These are phyloP conservation scores for Alectoris magna DNA, from an alignment of 2,797 vertebrate species.

Conservation along the genomic window DNA sequence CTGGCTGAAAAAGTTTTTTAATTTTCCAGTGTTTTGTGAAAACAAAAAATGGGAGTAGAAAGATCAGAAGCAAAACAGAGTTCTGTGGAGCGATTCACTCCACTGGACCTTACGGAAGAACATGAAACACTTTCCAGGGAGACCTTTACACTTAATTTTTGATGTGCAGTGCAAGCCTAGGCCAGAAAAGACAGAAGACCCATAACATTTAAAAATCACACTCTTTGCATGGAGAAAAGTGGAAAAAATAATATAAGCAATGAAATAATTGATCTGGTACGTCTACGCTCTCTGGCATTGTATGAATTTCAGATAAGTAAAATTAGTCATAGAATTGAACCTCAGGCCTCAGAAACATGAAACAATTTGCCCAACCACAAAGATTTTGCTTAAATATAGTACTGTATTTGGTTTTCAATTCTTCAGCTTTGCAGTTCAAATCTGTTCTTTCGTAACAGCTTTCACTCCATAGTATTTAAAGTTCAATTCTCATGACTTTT, in stretches of 20 bases:
- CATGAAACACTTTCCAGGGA: not conserved
- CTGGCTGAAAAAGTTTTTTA: not conserved
- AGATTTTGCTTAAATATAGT: conserved; percentile 29
- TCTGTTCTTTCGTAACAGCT: not conserved
- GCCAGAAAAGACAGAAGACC: not conserved
- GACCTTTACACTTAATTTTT: not conserved
- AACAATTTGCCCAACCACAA: not conserved
- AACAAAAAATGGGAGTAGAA: not conserved
- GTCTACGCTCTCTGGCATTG: not conserved
- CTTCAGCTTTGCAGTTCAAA: conserved; percentile 9
- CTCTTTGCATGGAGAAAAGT: not conserved
- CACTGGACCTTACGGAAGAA: not conserved
- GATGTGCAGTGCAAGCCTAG: not conserved
- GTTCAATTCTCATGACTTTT: conserved; percentile 14
- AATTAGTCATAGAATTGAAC: not conserved
- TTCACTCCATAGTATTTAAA: conserved; percentile 11
- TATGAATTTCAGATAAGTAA: not conserved
- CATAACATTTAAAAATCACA: not conserved
- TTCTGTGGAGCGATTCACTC: not conserved
- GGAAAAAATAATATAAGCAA: conserved; percentile 21
- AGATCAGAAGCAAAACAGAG: not conserved
- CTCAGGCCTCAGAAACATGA: not conserved
- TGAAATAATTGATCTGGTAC: not conserved
- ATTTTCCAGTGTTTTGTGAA: not conserved
- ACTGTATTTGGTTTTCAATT: conserved; percentile 20